Conservation (phyloP, 2,113 vertebrate genomes). For the Quiscalus mexicanus region DNA sequence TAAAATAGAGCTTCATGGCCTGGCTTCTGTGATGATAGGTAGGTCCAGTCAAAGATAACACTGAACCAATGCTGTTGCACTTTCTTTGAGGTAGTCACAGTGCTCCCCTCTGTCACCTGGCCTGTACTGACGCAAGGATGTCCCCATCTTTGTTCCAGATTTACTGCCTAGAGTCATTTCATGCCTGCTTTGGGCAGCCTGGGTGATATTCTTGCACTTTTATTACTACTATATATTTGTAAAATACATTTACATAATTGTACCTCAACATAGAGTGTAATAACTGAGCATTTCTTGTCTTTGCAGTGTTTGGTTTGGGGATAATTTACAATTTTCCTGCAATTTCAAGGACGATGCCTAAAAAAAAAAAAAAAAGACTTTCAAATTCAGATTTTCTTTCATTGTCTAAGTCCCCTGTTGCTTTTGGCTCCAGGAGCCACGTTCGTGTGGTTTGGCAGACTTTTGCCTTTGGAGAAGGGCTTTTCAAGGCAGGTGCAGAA, state of each 20-base stretch:
- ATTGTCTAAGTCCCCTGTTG: neutral
- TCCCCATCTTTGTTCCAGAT: neutral
- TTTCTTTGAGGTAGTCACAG: neutral
- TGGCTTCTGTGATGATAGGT: neutral
- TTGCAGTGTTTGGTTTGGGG: neutral
- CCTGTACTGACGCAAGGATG: neutral
- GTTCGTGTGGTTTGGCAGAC: neutral
- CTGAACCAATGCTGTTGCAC: neutral
- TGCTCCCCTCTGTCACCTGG: neutral
- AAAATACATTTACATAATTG: neutral
- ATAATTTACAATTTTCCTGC: neutral
- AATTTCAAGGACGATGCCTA: neutral
- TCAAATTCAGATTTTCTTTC: neutral
- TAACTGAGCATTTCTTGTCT: neutral
- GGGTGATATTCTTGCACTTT: neutral
- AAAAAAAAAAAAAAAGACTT: neutral
- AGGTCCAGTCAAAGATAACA: neutral
- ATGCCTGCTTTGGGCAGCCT: neutral
- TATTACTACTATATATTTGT: neutral
- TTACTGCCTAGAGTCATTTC: neutral
- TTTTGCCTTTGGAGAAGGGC: neutral
- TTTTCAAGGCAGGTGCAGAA: neutral
- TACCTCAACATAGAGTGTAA: fast-evolving
- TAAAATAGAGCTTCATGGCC: conserved; percentile 1
- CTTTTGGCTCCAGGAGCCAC: neutral